Evolutionary conservation across 35 echinoderm and acorn worm genomes (phyloP).

Genomic region (Apostichopus parvimensis): DNA sequence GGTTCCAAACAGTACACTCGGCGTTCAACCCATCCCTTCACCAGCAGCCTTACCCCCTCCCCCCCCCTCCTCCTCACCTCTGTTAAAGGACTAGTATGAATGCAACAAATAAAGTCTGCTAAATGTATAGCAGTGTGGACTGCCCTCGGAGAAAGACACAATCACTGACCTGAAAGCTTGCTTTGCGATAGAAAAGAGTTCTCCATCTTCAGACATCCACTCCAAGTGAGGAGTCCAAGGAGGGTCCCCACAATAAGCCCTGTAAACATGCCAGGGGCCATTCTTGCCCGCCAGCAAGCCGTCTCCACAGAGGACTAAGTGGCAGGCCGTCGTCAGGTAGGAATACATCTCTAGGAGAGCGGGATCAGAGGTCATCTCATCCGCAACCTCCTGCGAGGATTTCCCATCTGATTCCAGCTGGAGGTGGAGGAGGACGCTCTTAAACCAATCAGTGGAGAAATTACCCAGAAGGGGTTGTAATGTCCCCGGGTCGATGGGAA

Average conservation of each 20-base stretch:
- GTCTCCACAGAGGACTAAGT: slow-evolving; percentile 62
- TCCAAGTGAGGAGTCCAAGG: slow-evolving; percentile 88
- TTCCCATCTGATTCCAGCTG: slow-evolving; percentile 46
- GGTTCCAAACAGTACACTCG: no score
- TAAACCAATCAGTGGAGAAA: slow-evolving; percentile 91
- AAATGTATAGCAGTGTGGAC: no score
- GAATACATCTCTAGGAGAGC: slow-evolving; percentile 89
- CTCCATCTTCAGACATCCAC: slow-evolving; percentile 86
- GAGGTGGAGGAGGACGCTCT: slow-evolving; percentile 75
- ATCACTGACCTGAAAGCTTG: slow-evolving; percentile 88
- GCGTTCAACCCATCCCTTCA: no score
- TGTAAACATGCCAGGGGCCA: slow-evolving; percentile 88
- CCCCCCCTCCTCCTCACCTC: no score
- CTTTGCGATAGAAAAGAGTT: slow-evolving; percentile 72
- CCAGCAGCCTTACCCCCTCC: no score
- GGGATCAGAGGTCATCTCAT: slow-evolving; percentile 69
- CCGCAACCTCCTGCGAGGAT: slow-evolving; percentile 61
- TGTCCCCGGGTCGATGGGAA: slow-evolving; percentile 77
- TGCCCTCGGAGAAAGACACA: neutral
- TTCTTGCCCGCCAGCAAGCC: slow-evolving; percentile 44
- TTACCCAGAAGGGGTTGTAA: slow-evolving; percentile 57
- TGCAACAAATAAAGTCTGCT: neutral
- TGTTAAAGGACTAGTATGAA: neutral
- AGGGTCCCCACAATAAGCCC: slow-evolving; percentile 80
- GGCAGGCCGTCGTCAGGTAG: slow-evolving; percentile 80